Base-by-base conservation (phyloP, 2,888 invertebrate species). In the Merodon equestris region DNA sequence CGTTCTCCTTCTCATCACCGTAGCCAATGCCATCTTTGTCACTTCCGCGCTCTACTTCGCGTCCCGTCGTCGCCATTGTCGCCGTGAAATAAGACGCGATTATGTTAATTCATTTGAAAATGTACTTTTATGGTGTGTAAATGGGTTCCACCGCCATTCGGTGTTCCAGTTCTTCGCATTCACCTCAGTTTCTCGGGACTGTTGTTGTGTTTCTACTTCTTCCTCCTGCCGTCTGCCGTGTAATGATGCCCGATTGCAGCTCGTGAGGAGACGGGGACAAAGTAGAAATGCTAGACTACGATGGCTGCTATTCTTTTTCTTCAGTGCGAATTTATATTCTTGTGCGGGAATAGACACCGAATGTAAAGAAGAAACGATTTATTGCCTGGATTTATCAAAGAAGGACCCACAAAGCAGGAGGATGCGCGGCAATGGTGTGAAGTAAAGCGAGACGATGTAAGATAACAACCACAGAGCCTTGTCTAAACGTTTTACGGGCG, bases 321-420 rank as follows among this genome's bases (percentile, higher is more conserved):
- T 44, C 40, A 34, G 58, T 48, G 19, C 14, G 56, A 51, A 63
- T 61, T 58, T 68, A 67, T 40, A 18, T 15, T 48, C 34, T 14
- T 9, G 34, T 27, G 13, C 9, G 27, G 27, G 18, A 40, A 45
- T 13, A 60, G 12, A 56, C 2, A 27, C 2, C 2, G 27, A 27
- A 27, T 7, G 7, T 2, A 17, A 48, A 63, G 58, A 61, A 48
- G 57, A 40, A 57, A 50, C 63, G 67, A 77, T 77, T 83, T 83
- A 83, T 83, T 68, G 82, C 83, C 68, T 64, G 72, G 72, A 79
- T 82, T 68, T 73, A 77, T 75, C 81, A 83, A 75, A 63, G 15
- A 44, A 12, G 17, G 27, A 27, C 7, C 27, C 27, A 27, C 38
- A 61, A 9, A 15, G 19, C 9, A 27, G 27, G 38, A 45, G 27